Percentiles rank a stretch among this genome's conserved stretches.
phyloP scores from a whole-genome alignment of 2,888 invertebrate species.

The Ectropis crepuscularia region DNA sequence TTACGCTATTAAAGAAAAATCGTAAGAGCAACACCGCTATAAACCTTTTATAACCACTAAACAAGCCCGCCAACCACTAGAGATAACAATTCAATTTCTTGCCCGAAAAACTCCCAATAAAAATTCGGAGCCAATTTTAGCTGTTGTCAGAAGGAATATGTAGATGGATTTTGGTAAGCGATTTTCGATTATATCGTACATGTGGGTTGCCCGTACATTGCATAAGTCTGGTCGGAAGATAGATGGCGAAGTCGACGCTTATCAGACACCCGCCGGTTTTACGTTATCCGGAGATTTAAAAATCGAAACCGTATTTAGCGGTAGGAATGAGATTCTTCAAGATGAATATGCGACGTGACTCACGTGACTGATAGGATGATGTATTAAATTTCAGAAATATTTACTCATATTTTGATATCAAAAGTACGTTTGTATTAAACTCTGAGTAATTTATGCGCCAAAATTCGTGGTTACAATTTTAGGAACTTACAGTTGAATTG shows the following conservation, averaged over 20 bases:
- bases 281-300: constrained; percentile 60
- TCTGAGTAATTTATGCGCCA: no score
- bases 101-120: constrained; percentile 56
- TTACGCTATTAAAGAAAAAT: constrained; percentile 9
- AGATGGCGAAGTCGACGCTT: constrained; percentile 68
- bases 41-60: constrained; percentile 31
- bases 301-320: constrained; percentile 56
- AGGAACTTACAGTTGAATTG: no score
- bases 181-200: constrained; percentile 67
- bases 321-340: constrained; percentile 38
- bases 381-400: neutral
- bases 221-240: constrained; percentile 71
- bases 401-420: neutral
- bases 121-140: constrained; percentile 62
- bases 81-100: constrained; percentile 48
- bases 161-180: constrained; percentile 67
- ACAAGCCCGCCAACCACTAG: constrained; percentile 25
- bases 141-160: constrained; percentile 60
- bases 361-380: constrained; percentile 4
- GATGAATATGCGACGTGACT: constrained; percentile 12
- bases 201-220: constrained; percentile 64
- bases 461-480: no score
- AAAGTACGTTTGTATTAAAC: no score
- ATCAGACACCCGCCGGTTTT: constrained; percentile 61
- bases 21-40: constrained; percentile 20